Percentiles rank a stretch among this genome's conserved stretches.
Evolutionary conservation across 2,888 invertebrate genomes (phyloP).

Genomic region (Stegana nigrithorax): DNA sequence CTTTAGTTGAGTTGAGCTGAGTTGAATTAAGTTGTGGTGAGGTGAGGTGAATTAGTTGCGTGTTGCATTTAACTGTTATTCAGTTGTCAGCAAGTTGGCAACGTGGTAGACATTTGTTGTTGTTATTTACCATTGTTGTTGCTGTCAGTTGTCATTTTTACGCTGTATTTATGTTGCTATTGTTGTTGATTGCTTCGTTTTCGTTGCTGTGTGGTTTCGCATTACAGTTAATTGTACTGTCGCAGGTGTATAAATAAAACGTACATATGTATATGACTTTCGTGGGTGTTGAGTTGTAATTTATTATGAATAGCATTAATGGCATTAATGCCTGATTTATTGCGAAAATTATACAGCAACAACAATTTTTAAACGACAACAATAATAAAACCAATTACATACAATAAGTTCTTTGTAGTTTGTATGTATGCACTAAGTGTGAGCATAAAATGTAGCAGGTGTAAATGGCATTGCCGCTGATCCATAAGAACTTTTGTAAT

Average conservation of each 20-base stretch:
- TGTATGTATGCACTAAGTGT: neutral
- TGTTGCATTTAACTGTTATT: slow-evolving; percentile 54
- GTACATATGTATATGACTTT: neutral
- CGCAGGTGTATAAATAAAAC: neutral
- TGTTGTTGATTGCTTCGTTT: neutral
- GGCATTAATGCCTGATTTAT: slow-evolving; percentile 8
- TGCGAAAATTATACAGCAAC: neutral
- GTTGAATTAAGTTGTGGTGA: too few species aligned
- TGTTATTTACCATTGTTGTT: neutral
- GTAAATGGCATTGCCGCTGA: neutral
- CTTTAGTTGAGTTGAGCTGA: too few species aligned
- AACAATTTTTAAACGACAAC: neutral
- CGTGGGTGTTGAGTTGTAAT: neutral
- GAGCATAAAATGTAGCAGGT: neutral
- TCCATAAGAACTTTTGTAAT: slow-evolving; percentile 5
- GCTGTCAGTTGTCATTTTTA: neutral
- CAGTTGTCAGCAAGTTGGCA: slow-evolving; percentile 60
- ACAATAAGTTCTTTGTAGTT: too few species aligned
- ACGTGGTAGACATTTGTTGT: slow-evolving; percentile 24
- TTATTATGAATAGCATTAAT: neutral
- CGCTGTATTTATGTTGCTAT: neutral
- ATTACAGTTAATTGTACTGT: neutral
- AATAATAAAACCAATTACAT: neutral
- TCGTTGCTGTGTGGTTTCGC: neutral
- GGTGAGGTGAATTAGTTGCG: too few species aligned